Percentiles rank a stretch among this genome's conserved stretches.
Conservation (phyloP, 2,113 vertebrate genomes). For the Triplophysa dalaica region DNA sequence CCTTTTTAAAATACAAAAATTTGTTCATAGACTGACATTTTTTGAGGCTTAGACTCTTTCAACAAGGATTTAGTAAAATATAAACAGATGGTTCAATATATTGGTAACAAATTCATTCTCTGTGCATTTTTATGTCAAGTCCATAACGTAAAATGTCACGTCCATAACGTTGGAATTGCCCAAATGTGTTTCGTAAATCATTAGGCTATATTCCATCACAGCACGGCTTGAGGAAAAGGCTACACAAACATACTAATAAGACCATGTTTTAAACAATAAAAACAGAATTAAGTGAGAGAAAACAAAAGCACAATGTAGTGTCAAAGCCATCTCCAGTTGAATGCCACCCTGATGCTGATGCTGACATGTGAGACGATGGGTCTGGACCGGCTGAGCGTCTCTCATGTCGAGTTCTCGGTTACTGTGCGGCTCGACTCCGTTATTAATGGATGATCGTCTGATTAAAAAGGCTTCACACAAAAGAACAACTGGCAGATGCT, state of each 20-base stretch:
- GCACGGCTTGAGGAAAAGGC: neutral
- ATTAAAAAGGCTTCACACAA: constrained; percentile 60
- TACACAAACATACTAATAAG: neutral
- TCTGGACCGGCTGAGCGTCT: constrained; percentile 43
- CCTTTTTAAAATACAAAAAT: too few species aligned
- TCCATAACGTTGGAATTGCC: too few species aligned
- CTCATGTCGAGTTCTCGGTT: constrained; percentile 70
- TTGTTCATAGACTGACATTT: too few species aligned
- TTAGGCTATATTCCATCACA: neutral
- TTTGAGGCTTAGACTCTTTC: too few species aligned
- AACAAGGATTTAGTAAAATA: too few species aligned
- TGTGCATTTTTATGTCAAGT: too few species aligned
- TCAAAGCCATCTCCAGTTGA: constrained; percentile 6
- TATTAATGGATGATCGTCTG: constrained; percentile 71
- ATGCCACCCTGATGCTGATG: constrained; percentile 16
- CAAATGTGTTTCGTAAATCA: neutral
- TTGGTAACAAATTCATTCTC: too few species aligned
- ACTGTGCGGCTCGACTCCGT: constrained; percentile 58
- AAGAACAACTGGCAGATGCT: neutral
- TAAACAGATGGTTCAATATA: too few species aligned
- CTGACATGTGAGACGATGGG: constrained; percentile 40
- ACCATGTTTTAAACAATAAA: neutral
- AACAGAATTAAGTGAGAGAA: neutral
- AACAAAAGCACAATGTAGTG: neutral
- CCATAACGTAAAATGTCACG: too few species aligned